phyloP scores from a whole-genome alignment of 2,113 vertebrate genomes.

The Bos javanicus region DNA sequence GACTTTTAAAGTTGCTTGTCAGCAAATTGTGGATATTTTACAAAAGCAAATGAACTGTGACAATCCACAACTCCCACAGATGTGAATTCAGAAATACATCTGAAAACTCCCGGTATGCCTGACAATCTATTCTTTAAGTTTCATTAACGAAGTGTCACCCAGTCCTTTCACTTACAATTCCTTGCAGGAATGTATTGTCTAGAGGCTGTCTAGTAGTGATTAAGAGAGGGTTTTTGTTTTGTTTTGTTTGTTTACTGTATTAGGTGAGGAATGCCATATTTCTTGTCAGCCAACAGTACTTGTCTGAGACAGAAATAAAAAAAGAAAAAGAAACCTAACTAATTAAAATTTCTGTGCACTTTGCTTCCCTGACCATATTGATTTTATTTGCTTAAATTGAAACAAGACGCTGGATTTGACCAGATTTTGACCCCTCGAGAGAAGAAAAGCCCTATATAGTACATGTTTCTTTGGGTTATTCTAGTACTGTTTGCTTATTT shows the following conservation, averaged over 20 bases:
- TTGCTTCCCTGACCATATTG: slow-evolving; percentile 87
- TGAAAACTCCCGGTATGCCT: slow-evolving; percentile 86
- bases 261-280: slow-evolving; percentile 84
- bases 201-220: slow-evolving; percentile 83
- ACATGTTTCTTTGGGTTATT: slow-evolving; percentile 84
- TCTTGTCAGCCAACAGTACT: slow-evolving; percentile 83
- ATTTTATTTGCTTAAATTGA: slow-evolving; percentile 90
- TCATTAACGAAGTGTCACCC: slow-evolving; percentile 84
- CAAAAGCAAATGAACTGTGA: slow-evolving; percentile 87
- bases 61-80: slow-evolving; percentile 89
- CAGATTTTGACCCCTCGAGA: slow-evolving; percentile 83
- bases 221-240: slow-evolving; percentile 80
- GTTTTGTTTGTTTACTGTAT: slow-evolving; percentile 83
- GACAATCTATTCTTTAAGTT: slow-evolving; percentile 89
- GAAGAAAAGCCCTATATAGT: slow-evolving; percentile 85
- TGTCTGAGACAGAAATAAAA: slow-evolving; percentile 79
- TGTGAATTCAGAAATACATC: slow-evolving; percentile 88
- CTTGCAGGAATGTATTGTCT: slow-evolving; percentile 81
- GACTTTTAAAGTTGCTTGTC: slow-evolving; percentile 87
- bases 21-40: slow-evolving; percentile 88
- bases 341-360: slow-evolving; percentile 89
- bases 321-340: slow-evolving; percentile 76
- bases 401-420: slow-evolving; percentile 85
- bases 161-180: slow-evolving; percentile 82
- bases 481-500: slow-evolving; percentile 85